Percentiles rank a stretch among this genome's conserved stretches.
Conservation (phyloP, 2,888 invertebrate genomes). For the Lasius fuliginosus region DNA sequence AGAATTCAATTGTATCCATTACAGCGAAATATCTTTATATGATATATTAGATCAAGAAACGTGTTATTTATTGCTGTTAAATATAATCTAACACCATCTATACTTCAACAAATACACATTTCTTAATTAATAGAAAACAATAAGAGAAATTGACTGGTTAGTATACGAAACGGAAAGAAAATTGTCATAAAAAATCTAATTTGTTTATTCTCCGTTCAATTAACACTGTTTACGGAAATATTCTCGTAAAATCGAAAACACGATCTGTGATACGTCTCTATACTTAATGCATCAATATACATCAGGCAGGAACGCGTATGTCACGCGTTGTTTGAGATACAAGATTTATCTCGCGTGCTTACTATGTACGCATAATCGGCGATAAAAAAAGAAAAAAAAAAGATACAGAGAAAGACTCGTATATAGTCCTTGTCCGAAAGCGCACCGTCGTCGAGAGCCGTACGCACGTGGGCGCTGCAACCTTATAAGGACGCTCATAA, state of each 20-base stretch:
- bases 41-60: not conserved
- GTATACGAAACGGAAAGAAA: not conserved
- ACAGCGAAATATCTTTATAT: not conserved
- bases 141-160: not conserved
- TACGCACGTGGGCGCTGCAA: slow-evolving; percentile 79
- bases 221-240: not conserved
- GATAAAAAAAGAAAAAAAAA: slow-evolving; percentile 41
- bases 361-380: slow-evolving; percentile 22
- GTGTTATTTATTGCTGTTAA: too few relatives aligned
- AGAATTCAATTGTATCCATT: not conserved
- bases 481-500: slow-evolving; percentile 80
- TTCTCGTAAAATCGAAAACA: not conserved
- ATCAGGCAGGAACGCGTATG: slow-evolving; percentile 12
- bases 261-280: not conserved
- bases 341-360: slow-evolving; percentile 34
- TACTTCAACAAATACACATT: not conserved
- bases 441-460: slow-evolving; percentile 63
- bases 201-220: not conserved
- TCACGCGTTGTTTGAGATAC: slow-evolving; percentile 39
- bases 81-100: not conserved
- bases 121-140: not conserved
- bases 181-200: not conserved
- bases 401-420: slow-evolving; percentile 46
- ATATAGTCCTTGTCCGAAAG: slow-evolving; percentile 76
- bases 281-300: not conserved